phyloP scores from a whole-genome alignment of 2,113 vertebrate genomes.

The Gobio gobio region DNA sequence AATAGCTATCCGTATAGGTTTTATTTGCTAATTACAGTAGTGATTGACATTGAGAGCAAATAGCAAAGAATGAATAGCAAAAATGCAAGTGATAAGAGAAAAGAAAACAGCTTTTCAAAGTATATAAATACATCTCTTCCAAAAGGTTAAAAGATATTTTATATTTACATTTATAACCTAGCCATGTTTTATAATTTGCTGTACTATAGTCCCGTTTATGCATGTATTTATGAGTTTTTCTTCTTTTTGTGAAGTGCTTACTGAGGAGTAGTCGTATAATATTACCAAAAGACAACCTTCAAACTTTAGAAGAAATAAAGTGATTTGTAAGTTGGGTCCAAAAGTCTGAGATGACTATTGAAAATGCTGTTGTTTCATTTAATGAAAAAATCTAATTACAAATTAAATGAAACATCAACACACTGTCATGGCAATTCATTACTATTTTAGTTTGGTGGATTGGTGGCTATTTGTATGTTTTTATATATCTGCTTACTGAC shows the following conservation, averaged over 20 bases:
- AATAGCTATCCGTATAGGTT: slow-evolving; percentile 57
- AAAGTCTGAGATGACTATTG: background rate
- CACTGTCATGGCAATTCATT: background rate
- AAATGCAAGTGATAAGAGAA: background rate
- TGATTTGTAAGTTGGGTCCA: background rate
- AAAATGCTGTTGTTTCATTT: background rate
- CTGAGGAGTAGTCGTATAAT: background rate
- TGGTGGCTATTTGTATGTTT: background rate
- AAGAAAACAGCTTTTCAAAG: background rate
- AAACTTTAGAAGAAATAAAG: slow-evolving; percentile 5
- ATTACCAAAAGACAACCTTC: slow-evolving; percentile 11
- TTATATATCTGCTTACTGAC: background rate
- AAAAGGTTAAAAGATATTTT: background rate
- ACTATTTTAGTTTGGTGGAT: background rate
- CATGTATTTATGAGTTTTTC: background rate
- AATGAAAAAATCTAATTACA: background rate
- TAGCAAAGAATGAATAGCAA: slow-evolving; percentile 19
- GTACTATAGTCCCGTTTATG: background rate
- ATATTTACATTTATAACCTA: background rate
- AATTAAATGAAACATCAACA: background rate
- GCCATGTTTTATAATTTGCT: background rate
- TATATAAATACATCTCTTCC: background rate
- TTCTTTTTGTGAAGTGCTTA: background rate
- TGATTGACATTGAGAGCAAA: slow-evolving; percentile 44
- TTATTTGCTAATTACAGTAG: slow-evolving; percentile 53